These are phyloP conservation scores for Metacarcinus magister DNA, from an alignment of 2,888 invertebrate species.

Conservation along the genomic window DNA sequence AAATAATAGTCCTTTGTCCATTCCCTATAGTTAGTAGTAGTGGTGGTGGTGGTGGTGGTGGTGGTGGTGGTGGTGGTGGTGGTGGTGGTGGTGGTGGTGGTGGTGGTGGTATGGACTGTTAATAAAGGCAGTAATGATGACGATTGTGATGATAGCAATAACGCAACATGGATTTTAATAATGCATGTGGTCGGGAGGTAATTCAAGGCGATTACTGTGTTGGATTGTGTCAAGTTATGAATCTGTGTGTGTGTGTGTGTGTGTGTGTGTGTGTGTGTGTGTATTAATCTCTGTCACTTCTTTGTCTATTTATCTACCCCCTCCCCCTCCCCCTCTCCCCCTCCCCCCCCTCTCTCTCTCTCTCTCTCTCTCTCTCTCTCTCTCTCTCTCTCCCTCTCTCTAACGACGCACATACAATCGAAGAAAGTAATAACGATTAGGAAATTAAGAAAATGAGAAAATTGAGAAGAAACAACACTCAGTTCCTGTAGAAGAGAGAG, in stretches of 20 bases:
- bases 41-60: too few relatives aligned
- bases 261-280: too few relatives aligned
- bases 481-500: not conserved
- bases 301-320: too few relatives aligned
- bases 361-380: constrained; percentile 18
- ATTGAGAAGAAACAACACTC: not conserved
- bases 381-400: not conserved
- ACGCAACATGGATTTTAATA: not conserved
- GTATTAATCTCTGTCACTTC: too few relatives aligned
- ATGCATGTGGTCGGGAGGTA: not conserved
- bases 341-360: not conserved
- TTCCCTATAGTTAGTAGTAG: too few relatives aligned
- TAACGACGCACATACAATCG: too few relatives aligned
- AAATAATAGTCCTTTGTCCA: too few relatives aligned
- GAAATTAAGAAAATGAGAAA: not conserved
- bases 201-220: not conserved
- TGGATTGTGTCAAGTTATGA: not conserved
- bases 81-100: not conserved
- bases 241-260: too few relatives aligned
- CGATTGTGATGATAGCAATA: not conserved
- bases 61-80: constrained; percentile 1
- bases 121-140: too few relatives aligned
- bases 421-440: not conserved
- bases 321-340: not conserved
- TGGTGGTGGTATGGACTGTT: too few relatives aligned